A percentile compares a stretch with the other conserved stretches of the same genome.
Conservation (phyloP, 2,797 vertebrate species). For the Enteromius unitaeniatus region DNA sequence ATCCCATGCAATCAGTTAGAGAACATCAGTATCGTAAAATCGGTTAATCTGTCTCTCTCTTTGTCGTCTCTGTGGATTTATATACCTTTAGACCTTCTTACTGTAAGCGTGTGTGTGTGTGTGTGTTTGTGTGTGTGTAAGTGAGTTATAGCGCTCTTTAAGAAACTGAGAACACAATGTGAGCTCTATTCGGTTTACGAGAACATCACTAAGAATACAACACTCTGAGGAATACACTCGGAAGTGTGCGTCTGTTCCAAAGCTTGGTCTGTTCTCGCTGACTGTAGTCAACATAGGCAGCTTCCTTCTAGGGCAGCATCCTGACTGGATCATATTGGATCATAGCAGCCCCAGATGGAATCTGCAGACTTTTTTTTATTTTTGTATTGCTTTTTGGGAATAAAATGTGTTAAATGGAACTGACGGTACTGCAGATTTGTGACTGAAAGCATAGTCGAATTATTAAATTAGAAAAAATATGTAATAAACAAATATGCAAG, state of each 20-base stretch:
- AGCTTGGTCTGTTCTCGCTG: conserved; percentile 4
- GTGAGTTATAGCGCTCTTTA: conserved; percentile 42
- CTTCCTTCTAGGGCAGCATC: conserved; percentile 2
- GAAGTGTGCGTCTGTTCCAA: conserved; percentile 20
- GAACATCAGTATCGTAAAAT: conserved; percentile 15
- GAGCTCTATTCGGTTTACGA: conserved; percentile 54
- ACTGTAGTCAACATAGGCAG: conserved; percentile 11
- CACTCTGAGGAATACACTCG: conserved; percentile 36
- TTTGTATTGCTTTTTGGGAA: neutral
- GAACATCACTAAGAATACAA: conserved; percentile 50
- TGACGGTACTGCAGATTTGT: conserved; percentile 6
- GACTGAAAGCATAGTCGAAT: neutral
- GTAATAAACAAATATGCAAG: neutral
- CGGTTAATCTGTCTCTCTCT: conserved; percentile 6
- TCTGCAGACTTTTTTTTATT: neutral
- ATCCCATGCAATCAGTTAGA: conserved; percentile 25
- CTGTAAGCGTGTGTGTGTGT: conserved; percentile 18
- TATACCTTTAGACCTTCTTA: conserved; percentile 25
- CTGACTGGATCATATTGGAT: neutral
- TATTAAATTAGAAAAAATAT: neutral
- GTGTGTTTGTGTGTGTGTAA: conserved; percentile 10
- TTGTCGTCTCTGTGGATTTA: conserved; percentile 29
- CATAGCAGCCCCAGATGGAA: conserved; percentile 6
- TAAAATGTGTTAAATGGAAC: conserved; percentile 7
- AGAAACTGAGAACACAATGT: conserved; percentile 35